Evolutionary conservation across 2,797 vertebrate species (phyloP), one percentile per base, ranked within the genome.

Genomic region (Coccyzus lansbergi): DNA sequence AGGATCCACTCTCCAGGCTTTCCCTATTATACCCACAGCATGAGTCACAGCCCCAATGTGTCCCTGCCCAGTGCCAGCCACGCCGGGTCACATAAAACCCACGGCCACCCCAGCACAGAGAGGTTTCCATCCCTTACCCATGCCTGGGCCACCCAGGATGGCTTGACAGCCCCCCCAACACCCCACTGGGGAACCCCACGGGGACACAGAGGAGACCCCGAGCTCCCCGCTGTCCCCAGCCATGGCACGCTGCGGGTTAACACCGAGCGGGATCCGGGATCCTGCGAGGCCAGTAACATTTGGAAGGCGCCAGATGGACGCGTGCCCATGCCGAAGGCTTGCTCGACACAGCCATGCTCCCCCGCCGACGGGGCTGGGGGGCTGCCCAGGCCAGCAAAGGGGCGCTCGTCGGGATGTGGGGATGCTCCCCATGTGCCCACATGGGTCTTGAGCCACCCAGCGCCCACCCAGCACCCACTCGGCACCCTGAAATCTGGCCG

Each of bases 281-380:
- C 90, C 93, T 93, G 94, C 84, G 94, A 72, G 91, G 93, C 92
- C 93, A 81, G 93, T 56, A 95, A 94, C 93, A 91, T 96, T 96
- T 94, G 94, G 86, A 82, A 92, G 94, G 93, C 51, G 94, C 95
- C 94, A 94, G 94, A 94, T 96, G 96, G 96, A 93, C 69, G 19
- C 72, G 67, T 92, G 96, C 96, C 96, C 93, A 4, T 62, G 83
- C 83, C 88, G 92, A 95, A 72, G 88, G 86, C 95, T 94, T 75
- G 78, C 77, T 83, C 93, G 83, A 83, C 85, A 63, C 91, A 81
- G 92, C 78, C 94, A 4, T 1, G 87, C 84, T 93, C 82, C 92
- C 95, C 89, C 74, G 69, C 68, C n/a, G 53, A 92, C 49, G 83
- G 78, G 51, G 55, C 42, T 74, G 85, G 79, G 93, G 88, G 76